These are phyloP conservation scores for Steinernema carpocapsae DNA, from an alignment of 2,888 invertebrate species.

Conservation along the genomic window DNA sequence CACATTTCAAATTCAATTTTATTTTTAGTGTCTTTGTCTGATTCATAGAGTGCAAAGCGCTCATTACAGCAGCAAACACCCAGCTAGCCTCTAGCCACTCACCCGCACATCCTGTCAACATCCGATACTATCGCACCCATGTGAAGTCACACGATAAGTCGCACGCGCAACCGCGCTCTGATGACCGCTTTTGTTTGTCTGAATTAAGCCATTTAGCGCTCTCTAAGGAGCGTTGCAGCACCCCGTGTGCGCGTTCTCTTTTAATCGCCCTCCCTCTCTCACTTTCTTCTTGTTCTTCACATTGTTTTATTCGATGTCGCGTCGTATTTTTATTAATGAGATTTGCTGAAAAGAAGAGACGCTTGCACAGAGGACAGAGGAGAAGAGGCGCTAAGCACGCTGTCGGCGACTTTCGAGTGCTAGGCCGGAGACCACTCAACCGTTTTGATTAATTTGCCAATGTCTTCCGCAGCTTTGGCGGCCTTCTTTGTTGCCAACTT, in stretches of 20 bases:
- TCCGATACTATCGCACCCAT: too few species aligned
- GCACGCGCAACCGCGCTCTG: background rate
- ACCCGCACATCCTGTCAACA: too few species aligned
- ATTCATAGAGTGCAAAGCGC: too few species aligned
- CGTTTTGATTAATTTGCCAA: constrained; percentile 34
- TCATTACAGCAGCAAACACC: too few species aligned
- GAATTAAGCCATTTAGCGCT: constrained; percentile 16
- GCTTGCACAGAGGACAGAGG: background rate
- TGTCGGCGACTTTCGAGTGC: constrained; percentile 32
- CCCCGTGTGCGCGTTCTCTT: background rate
- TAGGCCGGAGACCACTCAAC: background rate
- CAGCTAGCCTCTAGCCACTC: too few species aligned
- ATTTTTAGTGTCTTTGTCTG: too few species aligned
- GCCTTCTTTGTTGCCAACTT: constrained; percentile 23
- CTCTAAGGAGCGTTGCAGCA: background rate
- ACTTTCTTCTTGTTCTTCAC: background rate
- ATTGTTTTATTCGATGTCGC: constrained; percentile 20
- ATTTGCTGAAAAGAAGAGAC: constrained; percentile 25
- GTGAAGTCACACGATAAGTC: too few species aligned
- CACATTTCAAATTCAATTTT: too few species aligned
- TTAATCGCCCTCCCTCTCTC: background rate
- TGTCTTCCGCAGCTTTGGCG: constrained; percentile 9
- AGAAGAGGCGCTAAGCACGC: constrained; percentile 4
- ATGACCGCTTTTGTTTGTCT: constrained; percentile 18
- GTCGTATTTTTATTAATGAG: constrained; percentile 28